phyloP scores from a whole-genome alignment of 2,888 invertebrate species.

The Rapana venosa region DNA sequence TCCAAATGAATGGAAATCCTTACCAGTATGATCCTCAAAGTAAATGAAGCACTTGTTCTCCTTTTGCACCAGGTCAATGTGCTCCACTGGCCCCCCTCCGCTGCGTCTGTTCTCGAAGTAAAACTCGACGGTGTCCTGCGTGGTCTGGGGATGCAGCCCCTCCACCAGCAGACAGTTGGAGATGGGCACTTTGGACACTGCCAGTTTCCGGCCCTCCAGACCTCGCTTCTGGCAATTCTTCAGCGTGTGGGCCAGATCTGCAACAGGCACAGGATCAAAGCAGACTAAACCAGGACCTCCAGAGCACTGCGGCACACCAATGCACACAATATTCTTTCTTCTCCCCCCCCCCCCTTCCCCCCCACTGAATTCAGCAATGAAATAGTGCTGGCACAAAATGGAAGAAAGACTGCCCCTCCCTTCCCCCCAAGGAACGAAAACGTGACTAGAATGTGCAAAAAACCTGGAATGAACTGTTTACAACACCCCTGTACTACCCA shows the following conservation, averaged over 20 bases:
- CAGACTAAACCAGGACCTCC: too few relatives aligned
- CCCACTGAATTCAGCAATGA: too few relatives aligned
- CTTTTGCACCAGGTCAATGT: constrained; percentile 36
- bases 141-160: constrained; percentile 18
- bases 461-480: too few relatives aligned
- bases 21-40: constrained; percentile 45
- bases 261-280: too few relatives aligned
- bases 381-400: too few relatives aligned
- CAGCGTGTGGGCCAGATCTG: constrained; percentile 1
- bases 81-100: constrained; percentile 49
- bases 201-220: constrained; percentile 20
- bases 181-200: constrained; percentile 28
- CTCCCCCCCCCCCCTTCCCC: too few relatives aligned
- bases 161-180: constrained; percentile 39
- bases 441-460: too few relatives aligned
- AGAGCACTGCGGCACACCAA: too few relatives aligned
- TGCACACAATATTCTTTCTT: too few relatives aligned
- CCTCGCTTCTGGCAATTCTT: not conserved
- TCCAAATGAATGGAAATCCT: not conserved
- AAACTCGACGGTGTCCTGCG: constrained; percentile 45
- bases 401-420: too few relatives aligned
- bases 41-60: constrained; percentile 47
- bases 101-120: constrained; percentile 54
- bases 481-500: not conserved
- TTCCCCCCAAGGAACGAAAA: too few relatives aligned